Evolutionary conservation across 2,113 vertebrate genomes (phyloP).

Genomic region (Galemys pyrenaicus): DNA sequence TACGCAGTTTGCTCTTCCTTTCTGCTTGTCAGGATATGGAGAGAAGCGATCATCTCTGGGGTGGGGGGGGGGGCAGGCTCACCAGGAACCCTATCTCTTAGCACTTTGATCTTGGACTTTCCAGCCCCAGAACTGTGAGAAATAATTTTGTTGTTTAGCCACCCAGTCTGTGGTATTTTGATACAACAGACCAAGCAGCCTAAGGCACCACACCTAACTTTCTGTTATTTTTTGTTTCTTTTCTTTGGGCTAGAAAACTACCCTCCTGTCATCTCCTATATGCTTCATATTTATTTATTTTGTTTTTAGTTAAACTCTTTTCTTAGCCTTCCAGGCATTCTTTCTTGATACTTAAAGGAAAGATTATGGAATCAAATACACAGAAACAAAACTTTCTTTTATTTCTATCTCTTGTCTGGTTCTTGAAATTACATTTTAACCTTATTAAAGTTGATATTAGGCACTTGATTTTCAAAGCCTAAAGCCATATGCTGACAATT

Average conservation of each 20-base stretch:
- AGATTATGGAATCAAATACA: neutral
- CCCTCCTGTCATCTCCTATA: neutral
- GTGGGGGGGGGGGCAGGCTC: neutral
- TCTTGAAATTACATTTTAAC: neutral
- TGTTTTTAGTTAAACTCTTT: constrained; percentile 3
- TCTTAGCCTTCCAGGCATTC: neutral
- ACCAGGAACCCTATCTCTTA: neutral
- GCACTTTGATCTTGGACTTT: neutral
- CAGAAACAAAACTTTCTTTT: neutral
- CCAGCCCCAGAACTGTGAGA: neutral
- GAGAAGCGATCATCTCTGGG: neutral
- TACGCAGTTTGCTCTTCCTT: neutral
- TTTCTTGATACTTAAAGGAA: constrained; percentile 39
- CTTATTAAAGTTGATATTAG: neutral
- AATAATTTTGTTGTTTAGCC: neutral
- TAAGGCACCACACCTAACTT: neutral
- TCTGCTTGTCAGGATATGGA: neutral
- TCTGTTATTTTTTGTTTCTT: neutral
- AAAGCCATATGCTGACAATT: constrained; percentile 1
- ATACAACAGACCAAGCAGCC: neutral
- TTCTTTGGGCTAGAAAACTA: neutral
- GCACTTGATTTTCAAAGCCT: neutral
- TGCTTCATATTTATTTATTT: neutral
- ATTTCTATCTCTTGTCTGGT: neutral
- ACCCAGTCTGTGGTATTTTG: neutral